Evolutionary conservation across 2,113 vertebrate species (phyloP).

Genomic region (Notarius lentiginosus): DNA sequence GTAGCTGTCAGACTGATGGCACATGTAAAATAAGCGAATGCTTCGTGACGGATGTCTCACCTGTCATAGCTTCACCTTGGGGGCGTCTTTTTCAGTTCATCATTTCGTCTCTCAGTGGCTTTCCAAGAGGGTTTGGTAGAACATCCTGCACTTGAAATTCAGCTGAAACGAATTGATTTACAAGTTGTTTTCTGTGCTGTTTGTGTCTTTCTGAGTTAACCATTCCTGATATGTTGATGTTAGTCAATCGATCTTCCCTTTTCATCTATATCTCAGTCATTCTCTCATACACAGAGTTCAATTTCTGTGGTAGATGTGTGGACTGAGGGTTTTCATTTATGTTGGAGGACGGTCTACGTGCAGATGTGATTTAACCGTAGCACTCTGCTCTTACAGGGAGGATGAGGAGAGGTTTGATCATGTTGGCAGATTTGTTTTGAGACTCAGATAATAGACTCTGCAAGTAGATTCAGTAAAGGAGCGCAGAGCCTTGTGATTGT

Average conservation of each 20-base stretch:
- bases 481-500: conserved; percentile 61
- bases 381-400: conserved; percentile 46
- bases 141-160: background rate
- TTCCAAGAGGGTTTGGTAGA: background rate
- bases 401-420: conserved; percentile 60
- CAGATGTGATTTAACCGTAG: conserved; percentile 43
- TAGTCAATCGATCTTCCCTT: conserved; percentile 1
- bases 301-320: conserved; percentile 14
- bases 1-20: conserved; percentile 41
- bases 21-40: conserved; percentile 44
- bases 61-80: conserved; percentile 35
- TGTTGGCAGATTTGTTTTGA: conserved; percentile 62
- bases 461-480: conserved; percentile 59
- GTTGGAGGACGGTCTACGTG: background rate
- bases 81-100: conserved; percentile 25
- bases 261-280: background rate
- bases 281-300: background rate
- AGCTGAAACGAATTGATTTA: background rate
- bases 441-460: conserved; percentile 62
- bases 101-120: conserved; percentile 17
- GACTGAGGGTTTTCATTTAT: conserved; percentile 38
- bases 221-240: conserved; percentile 4
- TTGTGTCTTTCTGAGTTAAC: conserved; percentile 1
- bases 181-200: background rate
- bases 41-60: conserved; percentile 42